Percentiles rank a stretch among this genome's conserved stretches.
phyloP scores from a whole-genome alignment of 2,888 invertebrate genomes.

The Lycia hirtaria region DNA sequence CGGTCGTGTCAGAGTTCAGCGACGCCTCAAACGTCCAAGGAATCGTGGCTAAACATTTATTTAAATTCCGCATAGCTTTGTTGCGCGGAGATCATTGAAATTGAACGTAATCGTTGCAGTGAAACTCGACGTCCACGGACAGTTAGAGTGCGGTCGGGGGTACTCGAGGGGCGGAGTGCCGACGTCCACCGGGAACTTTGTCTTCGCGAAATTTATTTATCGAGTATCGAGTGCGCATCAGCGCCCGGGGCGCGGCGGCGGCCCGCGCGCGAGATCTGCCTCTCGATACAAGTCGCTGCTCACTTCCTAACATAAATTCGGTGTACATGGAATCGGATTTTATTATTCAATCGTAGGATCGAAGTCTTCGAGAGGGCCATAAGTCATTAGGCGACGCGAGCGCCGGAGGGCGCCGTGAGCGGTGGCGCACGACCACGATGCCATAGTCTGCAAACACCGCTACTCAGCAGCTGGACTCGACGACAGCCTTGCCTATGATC shows the following conservation, averaged over 20 bases:
- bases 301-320: conserved; percentile 85
- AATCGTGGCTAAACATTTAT: conserved; percentile 44
- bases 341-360: conserved; percentile 85
- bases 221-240: conserved; percentile 67
- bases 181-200: conserved; percentile 60
- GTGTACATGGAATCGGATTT: conserved; percentile 83
- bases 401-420: conserved; percentile 83
- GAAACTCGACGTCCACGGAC: conserved; percentile 65
- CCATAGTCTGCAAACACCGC: conserved; percentile 72
- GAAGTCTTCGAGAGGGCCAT: conserved; percentile 82
- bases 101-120: conserved; percentile 62
- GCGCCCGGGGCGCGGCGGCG: conserved; percentile 64
- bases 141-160: conserved; percentile 58
- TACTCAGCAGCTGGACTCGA: conserved; percentile 43
- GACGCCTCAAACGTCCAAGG: conserved; percentile 40
- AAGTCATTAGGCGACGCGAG: conserved; percentile 82
- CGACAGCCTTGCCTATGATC: conserved; percentile 2
- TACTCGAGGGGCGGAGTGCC: conserved; percentile 55
- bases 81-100: conserved; percentile 60
- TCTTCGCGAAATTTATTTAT: conserved; percentile 66
- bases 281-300: conserved; percentile 78
- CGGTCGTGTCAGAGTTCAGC: conserved; percentile 40
- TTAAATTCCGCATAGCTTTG: conserved; percentile 40
- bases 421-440: conserved; percentile 82
- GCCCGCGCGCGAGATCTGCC: conserved; percentile 67